Evolutionary conservation across 2,888 invertebrate species (phyloP), one percentile per base, ranked within the genome.

Genomic region (Epirrhoe alternata): DNA sequence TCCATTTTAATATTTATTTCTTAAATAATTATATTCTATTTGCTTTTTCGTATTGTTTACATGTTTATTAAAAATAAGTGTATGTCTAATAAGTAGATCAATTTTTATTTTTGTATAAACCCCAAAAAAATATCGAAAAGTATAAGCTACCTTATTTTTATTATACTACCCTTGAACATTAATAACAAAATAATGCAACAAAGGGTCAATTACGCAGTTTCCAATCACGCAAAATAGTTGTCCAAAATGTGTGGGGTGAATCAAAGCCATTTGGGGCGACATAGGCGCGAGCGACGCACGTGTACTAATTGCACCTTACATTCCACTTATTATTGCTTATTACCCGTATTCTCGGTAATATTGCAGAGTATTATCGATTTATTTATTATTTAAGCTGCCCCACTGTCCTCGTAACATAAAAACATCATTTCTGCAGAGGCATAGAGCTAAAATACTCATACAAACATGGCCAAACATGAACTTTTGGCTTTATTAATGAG

Each of bases 301-400:
- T 71, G 73, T 49, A 50, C 58, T 73, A 70, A 73, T 70, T 68
- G 68, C 58, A 63, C 72, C 77, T 74, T 76, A 82, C 83, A 86
- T 86, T 85, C 84, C 85, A 77, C 74, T 75, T 78, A 78, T 78
- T 74, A 80, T 76, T 75, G 76, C 57, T 61, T 61, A 64, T 59
- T 61, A 61, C 49, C 47, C 10, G 6, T 8, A 8, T 16, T 47
- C 7, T 14, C 10, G 12, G 12, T 42, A 42, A 12, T 42, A 12
- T 42, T 12, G 8, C 10, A 35, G 35, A 7, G 2, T 35, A 10
- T 42, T 12, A 42, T 42, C 12, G 38, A 42, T 42, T 12, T 42
- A 5, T 10, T 42, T 42, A 42, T 42, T 42, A 42, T 42, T 7
- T 38, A 8, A 10, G 3, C 24, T 1, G 24, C 24, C 24, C 24